Evolutionary conservation across 2,113 vertebrate species (phyloP).

Genomic region (Delphinus delphis): DNA sequence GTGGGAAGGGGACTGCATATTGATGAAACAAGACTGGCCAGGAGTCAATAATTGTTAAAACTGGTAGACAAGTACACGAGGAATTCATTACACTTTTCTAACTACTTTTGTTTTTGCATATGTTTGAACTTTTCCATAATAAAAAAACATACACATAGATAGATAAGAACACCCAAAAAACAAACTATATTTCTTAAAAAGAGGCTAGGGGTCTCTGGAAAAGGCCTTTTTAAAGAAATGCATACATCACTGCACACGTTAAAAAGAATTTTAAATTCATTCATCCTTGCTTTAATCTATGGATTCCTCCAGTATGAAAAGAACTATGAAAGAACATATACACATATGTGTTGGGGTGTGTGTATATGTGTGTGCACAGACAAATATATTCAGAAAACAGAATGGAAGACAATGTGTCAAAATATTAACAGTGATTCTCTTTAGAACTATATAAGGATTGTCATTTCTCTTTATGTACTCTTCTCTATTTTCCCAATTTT

Average conservation of each 20-base stretch:
- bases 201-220: not conserved
- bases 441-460: not conserved
- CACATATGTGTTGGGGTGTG: not conserved
- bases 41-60: not conserved
- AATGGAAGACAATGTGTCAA: not conserved
- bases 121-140: not conserved
- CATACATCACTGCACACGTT: not conserved
- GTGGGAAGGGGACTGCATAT: not conserved
- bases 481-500: not conserved
- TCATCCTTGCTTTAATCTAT: not conserved
- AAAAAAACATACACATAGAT: not conserved
- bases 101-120: not conserved
- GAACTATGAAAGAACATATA: not conserved
- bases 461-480: not conserved
- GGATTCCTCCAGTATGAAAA: constrained; percentile 2
- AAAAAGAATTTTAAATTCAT: not conserved
- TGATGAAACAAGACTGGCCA: not conserved
- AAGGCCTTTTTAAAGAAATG: not conserved
- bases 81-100: not conserved
- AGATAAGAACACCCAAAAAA: not conserved
- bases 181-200: not conserved
- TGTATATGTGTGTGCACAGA: not conserved
- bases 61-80: not conserved
- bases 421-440: not conserved
- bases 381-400: not conserved